Evolutionary conservation across 2,888 invertebrate genomes (phyloP), one percentile per base, ranked within the genome.

Genomic region (Cacoxenus indagator): DNA sequence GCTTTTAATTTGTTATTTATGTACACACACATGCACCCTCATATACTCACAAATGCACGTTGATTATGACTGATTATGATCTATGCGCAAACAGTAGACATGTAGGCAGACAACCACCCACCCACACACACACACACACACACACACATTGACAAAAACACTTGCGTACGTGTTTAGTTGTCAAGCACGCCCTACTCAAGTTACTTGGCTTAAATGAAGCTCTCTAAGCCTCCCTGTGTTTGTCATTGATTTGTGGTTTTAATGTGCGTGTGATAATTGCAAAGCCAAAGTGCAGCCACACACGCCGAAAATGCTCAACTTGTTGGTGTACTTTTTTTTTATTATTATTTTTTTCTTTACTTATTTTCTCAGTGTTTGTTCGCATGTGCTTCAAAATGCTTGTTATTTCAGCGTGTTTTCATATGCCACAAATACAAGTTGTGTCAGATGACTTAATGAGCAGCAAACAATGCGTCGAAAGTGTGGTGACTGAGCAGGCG

Each of bases 1-100:
- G 83, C 80, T 81, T 81, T 81, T 81, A 81, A 81, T 81, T 81
- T 81, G 80, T 83, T 83, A 81, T 81, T 81, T 81, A 81, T 81
- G 80, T 81, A 83, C 83, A 83, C 83, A n/a, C n/a, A n/a, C n/a
- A n/a, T n/a, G n/a, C n/a, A n/a, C n/a, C n/a, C n/a, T n/a, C n/a
- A n/a, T n/a, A n/a, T n/a, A n/a, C n/a, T n/a, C n/a, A n/a, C n/a
- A n/a, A n/a, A n/a, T n/a, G n/a, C n/a, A 80, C 80, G 83, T 81
- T 81, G 80, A 81, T 81, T 82, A 80, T 80, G 78, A 80, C 83
- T 80, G 80, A 80, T 80, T 81, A 83, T 83, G 83, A 81, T 81
- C 80, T 81, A 82, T 82, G 82, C 72, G 77, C 82, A 83, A 80
- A 77, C 78, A 43, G 27, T 57, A 29, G 29, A 57, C 11, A 27